Conservation (phyloP, 2,797 vertebrate species). For the Margarornis squamiger region DNA sequence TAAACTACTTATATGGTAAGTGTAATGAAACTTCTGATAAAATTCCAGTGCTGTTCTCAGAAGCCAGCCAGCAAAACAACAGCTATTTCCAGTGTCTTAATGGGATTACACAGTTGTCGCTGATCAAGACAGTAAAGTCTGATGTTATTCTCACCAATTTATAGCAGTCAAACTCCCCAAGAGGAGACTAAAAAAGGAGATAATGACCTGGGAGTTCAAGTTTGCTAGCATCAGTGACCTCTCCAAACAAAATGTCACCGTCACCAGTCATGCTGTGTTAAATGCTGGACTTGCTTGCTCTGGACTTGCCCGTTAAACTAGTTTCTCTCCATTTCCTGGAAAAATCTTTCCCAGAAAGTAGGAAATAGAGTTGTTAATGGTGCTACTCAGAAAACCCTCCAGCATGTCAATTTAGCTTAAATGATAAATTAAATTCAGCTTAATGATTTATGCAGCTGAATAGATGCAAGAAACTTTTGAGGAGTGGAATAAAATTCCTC, state of each 20-base stretch:
- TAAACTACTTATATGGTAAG: background rate
- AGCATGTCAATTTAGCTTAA: background rate
- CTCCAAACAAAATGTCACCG: background rate
- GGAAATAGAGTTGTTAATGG: background rate
- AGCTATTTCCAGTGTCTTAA: background rate
- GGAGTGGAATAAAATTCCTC: background rate
- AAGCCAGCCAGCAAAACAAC: background rate
- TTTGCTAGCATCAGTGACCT: background rate
- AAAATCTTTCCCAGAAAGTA: background rate
- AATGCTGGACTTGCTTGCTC: background rate
- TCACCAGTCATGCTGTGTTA: background rate
- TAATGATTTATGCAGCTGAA: background rate
- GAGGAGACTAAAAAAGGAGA: background rate
- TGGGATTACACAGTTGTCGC: background rate
- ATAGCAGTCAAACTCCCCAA: background rate
- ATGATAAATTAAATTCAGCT: background rate
- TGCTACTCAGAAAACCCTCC: background rate
- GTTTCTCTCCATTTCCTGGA: background rate
- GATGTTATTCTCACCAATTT: background rate
- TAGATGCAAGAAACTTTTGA: background rate
- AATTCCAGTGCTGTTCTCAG: background rate
- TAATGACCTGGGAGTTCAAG: background rate
- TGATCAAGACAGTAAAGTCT: background rate
- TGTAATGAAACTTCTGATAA: background rate
- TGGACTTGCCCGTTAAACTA: background rate